Conservation (phyloP, 2,113 vertebrate species). For the Plotosus lineatus region DNA sequence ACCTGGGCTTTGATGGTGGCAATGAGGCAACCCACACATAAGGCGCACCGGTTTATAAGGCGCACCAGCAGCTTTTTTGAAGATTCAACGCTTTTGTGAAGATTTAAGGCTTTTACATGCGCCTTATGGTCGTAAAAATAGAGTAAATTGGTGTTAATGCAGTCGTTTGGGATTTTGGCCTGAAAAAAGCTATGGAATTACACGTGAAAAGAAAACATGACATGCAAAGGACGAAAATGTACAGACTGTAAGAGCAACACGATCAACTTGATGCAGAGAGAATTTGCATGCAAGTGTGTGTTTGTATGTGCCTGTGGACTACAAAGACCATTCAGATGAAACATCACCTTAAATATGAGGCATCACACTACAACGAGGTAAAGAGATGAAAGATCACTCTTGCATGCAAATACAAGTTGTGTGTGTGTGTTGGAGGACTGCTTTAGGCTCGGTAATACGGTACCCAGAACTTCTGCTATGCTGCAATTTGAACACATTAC, state of each 20-base stretch:
- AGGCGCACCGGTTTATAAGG: too few relatives aligned
- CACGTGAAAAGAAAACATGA: slow-evolving; percentile 2
- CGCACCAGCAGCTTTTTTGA: too few relatives aligned
- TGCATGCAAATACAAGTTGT: not conserved
- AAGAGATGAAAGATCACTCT: not conserved
- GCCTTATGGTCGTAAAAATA: too few relatives aligned
- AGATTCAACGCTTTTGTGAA: too few relatives aligned
- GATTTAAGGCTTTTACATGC: too few relatives aligned
- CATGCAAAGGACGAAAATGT: not conserved
- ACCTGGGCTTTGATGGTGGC: too few relatives aligned
- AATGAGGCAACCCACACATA: too few relatives aligned
- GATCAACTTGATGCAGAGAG: not conserved
- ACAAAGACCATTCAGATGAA: not conserved
- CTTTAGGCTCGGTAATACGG: not conserved
- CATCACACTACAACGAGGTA: not conserved
- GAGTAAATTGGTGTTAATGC: slow-evolving; percentile 14
- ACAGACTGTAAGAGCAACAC: not conserved
- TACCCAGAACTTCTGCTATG: not conserved
- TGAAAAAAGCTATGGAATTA: not conserved
- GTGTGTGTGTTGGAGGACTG: not conserved
- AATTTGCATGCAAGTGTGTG: slow-evolving; percentile 5
- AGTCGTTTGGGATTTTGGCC: not conserved
- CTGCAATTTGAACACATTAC: slow-evolving; percentile 10
- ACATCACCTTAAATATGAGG: not conserved
- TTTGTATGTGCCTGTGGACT: not conserved